Percentiles rank a stretch among this genome's conserved stretches.
Evolutionary conservation across 2,797 vertebrate genomes (phyloP).

Genomic region (Sus cebifrons): DNA sequence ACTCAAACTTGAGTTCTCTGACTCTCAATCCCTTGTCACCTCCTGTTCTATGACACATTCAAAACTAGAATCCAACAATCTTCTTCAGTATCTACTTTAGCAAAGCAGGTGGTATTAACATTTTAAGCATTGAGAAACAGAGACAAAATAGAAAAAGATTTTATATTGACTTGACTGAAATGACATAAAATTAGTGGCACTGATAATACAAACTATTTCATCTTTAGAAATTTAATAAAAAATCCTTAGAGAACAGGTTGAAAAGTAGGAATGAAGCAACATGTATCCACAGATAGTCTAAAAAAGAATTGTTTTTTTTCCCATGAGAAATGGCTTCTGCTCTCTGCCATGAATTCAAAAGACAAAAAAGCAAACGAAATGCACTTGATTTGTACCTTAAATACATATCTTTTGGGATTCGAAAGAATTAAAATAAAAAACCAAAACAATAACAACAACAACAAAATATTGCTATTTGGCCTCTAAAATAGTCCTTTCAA

Average conservation of each 20-base stretch:
- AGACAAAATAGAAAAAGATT: background rate
- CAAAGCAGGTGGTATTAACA: background rate
- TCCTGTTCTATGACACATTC: background rate
- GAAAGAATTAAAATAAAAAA: background rate
- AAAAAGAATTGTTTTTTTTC: background rate
- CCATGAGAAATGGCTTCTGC: constrained; percentile 52
- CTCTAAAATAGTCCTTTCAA: background rate
- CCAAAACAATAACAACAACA: background rate
- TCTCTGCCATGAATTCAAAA: constrained; percentile 63
- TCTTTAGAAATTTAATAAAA: background rate
- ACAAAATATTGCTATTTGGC: rapidly evolving
- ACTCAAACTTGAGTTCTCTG: background rate
- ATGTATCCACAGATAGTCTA: background rate
- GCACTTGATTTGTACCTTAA: background rate
- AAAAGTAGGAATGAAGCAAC: constrained; percentile 28
- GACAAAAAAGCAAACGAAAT: constrained; percentile 52
- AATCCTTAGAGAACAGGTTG: background rate
- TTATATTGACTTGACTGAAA: constrained; percentile 38
- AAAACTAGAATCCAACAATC: background rate
- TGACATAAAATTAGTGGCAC: background rate
- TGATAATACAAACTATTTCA: constrained; percentile 31
- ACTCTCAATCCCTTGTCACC: background rate
- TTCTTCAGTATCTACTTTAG: background rate
- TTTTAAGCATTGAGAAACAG: constrained; percentile 13
- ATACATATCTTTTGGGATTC: background rate